A percentile compares a stretch with the other conserved stretches of the same genome.
Conservation (phyloP, 2,888 invertebrate genomes). For the Xiphydria camelus region DNA sequence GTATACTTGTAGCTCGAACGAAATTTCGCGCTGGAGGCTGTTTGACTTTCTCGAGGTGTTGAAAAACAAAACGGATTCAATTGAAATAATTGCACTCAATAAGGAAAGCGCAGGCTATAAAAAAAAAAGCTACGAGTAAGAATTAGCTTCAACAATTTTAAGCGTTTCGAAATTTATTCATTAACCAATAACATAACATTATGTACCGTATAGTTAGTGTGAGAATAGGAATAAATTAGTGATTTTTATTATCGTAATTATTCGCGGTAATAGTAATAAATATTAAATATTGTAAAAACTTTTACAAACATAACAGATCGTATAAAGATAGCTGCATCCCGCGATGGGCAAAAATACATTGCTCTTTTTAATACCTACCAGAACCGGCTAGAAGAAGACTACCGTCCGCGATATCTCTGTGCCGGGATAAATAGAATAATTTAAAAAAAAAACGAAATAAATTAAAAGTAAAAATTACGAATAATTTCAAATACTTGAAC, state of each 20-base stretch:
- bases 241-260: slow-evolving; percentile 16
- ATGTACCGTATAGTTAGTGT: slow-evolving; percentile 37
- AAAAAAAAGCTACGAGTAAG: too few relatives aligned
- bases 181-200: slow-evolving; percentile 32
- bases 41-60: too few relatives aligned
- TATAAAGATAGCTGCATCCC: slow-evolving; percentile 21
- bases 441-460: neutral
- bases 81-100: too few relatives aligned
- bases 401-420: too few relatives aligned
- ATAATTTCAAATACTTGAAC: neutral
- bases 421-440: slow-evolving; percentile 2
- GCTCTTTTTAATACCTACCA: neutral
- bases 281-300: slow-evolving; percentile 40
- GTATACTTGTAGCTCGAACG: too few relatives aligned
- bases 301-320: slow-evolving; percentile 36
- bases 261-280: slow-evolving; percentile 31
- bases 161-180: slow-evolving; percentile 15
- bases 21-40: too few relatives aligned
- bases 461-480: neutral
- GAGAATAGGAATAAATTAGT: slow-evolving; percentile 41
- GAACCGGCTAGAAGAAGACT: too few relatives aligned
- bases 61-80: too few relatives aligned
- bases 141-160: too few relatives aligned
- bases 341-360: slow-evolving; percentile 10
- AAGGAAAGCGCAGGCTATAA: too few relatives aligned